A percentile compares a stretch with the other conserved stretches of the same genome.
Evolutionary conservation across 37 sponge, comb jelly and placozoan species (phyloP).

Genomic region (Halisarca cf. caerulea): DNA sequence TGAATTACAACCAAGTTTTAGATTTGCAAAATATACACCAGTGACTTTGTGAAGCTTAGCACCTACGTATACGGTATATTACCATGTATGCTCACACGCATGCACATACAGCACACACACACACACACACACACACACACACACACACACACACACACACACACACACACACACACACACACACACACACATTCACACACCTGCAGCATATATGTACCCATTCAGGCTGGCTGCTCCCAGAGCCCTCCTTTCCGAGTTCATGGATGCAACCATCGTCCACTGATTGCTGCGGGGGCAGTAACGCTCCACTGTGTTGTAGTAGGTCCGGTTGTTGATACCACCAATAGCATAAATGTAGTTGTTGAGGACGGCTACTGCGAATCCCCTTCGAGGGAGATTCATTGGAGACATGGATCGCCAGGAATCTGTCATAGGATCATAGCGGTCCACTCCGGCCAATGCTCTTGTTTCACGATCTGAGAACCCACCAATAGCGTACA

Average conservation of each 20-base stretch:
- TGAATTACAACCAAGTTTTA: too few species aligned
- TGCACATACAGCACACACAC: too few species aligned
- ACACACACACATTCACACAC: background rate
- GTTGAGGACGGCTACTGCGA: conserved; percentile 49
- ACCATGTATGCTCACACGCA: too few species aligned
- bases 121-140: too few species aligned
- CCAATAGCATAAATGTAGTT: conserved; percentile 54
- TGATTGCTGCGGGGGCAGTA: conserved; percentile 39
- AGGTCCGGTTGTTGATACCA: conserved; percentile 46
- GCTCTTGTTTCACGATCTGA: conserved; percentile 65
- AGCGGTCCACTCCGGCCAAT: conserved; percentile 67
- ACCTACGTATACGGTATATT: too few species aligned
- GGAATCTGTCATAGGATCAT: conserved; percentile 65
- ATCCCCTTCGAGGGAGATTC: conserved; percentile 42
- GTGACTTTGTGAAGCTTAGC: too few species aligned
- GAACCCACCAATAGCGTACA: conserved; percentile 43
- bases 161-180: too few species aligned
- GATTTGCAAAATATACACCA: too few species aligned
- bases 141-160: too few species aligned
- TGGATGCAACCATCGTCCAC: conserved; percentile 29
- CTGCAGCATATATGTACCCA: conserved; percentile 44
- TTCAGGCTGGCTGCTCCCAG: conserved; percentile 32
- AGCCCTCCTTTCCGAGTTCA: conserved; percentile 38
- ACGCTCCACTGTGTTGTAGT: conserved; percentile 44
- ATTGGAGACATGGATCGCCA: conserved; percentile 53